phyloP scores from a whole-genome alignment of 2,797 vertebrate species.

The Decapterus maruadsi region DNA sequence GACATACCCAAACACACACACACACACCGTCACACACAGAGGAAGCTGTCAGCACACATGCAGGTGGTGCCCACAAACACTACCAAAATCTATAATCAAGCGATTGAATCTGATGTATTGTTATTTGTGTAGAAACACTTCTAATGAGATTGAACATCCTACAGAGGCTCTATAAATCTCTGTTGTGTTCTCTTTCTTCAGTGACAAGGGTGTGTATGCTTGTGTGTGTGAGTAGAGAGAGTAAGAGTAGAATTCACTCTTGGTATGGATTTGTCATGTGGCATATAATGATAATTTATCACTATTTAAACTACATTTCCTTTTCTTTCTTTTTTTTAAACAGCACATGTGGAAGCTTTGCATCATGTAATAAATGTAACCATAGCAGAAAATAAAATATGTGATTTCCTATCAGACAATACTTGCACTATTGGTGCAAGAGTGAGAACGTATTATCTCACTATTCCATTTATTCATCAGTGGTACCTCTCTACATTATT shows the following conservation, averaged over 20 bases:
- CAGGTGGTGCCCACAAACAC: conserved; percentile 4
- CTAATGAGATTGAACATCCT: conserved; percentile 64
- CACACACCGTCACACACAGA: conserved; percentile 23
- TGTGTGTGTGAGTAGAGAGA: too few relatives aligned
- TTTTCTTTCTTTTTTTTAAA: too few relatives aligned
- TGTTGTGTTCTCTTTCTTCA: conserved; percentile 28
- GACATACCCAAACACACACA: conserved; percentile 20
- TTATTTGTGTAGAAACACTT: conserved; percentile 67
- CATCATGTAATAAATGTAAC: background rate
- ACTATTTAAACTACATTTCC: too few relatives aligned
- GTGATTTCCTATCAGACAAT: background rate
- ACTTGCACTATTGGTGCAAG: too few relatives aligned
- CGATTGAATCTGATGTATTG: conserved; percentile 60
- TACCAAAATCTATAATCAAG: conserved; percentile 64
- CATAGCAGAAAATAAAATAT: background rate
- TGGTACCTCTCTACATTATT: too few relatives aligned
- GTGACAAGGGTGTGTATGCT: background rate
- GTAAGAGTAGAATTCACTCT: conserved; percentile 19
- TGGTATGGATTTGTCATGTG: background rate
- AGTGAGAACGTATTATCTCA: too few relatives aligned
- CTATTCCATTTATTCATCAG: background rate
- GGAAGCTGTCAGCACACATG: conserved; percentile 36
- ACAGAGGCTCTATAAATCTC: conserved; percentile 45
- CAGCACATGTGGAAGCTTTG: background rate
- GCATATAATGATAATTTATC: background rate